Base-by-base conservation (phyloP, 2,888 invertebrate genomes). In the Chloroclystis v-ata region DNA sequence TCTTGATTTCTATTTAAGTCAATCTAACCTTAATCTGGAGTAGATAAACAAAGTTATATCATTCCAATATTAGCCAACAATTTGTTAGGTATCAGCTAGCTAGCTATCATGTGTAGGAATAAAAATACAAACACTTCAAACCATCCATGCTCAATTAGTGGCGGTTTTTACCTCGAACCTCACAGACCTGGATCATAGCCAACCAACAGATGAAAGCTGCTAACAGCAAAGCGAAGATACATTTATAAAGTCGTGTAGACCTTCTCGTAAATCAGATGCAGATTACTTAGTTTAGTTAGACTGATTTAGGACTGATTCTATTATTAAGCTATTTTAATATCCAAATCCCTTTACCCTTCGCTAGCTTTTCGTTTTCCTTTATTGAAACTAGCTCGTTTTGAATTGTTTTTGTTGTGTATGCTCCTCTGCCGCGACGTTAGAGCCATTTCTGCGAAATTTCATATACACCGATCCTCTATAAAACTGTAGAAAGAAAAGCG, bases 331-430 rank as follows among this genome's bases (percentile, higher is more conserved):
- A 12, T n/a, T 28, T 33, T 28, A 6, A 28, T 33, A 41, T 29
- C 32, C 35, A 37, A 42, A 43, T 35, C 11, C 3, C 42, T 30
- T 69, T 75, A 86, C 86, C 84, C 82, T 59, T 85, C 82, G 54
- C 67, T 78, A 26, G 68, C 60, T 74, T 78, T 83, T 54, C 80
- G 70, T 42, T 78, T 81, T 54, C 80, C 80, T 73, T 82, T 83
- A 61, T 59, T 80, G 47, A 85, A 76, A 69, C 82, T 85, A 13
- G 75, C 57, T 59, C 82, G 72, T 76, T 84, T 87, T 28, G 78
- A 69, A 37, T 77, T 82, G 73, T 82, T 85, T 70, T 84, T 86
- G 61, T 76, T 81, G 54, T 84, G 79, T 57, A 85, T 82, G 67
- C 81, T 85, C 52, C 86, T 65, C 67, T 86, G 86, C 47, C 86